Conservation (phyloP, 2,888 invertebrate genomes). For the Oasisia sp. region DNA sequence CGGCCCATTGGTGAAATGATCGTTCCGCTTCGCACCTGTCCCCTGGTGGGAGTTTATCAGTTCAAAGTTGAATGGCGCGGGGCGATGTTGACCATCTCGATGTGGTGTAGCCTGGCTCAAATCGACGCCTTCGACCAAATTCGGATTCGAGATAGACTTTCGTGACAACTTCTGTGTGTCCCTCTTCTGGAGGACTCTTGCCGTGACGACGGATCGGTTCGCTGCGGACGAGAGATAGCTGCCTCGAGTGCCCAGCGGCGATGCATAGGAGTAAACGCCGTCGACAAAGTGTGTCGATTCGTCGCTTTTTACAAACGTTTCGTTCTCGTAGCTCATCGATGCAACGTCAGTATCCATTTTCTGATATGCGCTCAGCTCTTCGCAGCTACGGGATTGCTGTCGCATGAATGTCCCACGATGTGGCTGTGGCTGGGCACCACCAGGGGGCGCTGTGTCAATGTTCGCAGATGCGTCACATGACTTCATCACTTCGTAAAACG, state of each 20-base stretch:
- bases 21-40: background rate
- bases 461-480: background rate
- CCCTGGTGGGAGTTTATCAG: background rate
- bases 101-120: background rate
- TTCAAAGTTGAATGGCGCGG: background rate
- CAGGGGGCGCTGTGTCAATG: background rate
- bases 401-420: background rate
- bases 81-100: background rate
- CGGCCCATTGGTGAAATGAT: background rate
- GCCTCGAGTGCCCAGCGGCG: background rate
- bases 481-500: constrained; percentile 6
- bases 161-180: background rate
- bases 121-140: background rate
- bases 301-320: background rate
- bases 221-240: background rate
- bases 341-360: background rate
- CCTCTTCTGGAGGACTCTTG: background rate
- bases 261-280: background rate
- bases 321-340: background rate
- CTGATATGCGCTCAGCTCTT: background rate
- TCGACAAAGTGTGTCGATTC: background rate
- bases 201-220: background rate
- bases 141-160: background rate
- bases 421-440: background rate
- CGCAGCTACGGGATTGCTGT: background rate